phyloP scores from a whole-genome alignment of 2,797 vertebrate genomes.

The Anabacerthia variegaticeps region DNA sequence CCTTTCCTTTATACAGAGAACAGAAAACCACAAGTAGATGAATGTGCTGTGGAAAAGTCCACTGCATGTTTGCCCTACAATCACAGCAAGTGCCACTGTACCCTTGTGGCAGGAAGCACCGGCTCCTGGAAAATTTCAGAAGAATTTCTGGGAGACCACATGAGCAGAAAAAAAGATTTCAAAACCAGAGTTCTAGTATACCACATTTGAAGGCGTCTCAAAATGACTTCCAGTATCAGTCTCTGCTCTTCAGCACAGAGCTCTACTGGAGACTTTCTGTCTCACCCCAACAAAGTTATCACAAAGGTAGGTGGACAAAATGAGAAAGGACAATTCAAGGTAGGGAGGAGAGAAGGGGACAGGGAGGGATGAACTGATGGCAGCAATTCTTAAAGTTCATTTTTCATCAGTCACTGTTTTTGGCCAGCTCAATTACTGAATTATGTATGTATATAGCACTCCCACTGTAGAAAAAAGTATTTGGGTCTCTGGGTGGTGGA shows the following conservation, averaged over 20 bases:
- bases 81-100: not conserved
- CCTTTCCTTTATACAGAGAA: not conserved
- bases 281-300: fast-evolving
- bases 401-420: not conserved
- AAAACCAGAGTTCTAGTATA: not conserved
- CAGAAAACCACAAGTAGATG: not conserved
- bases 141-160: not conserved
- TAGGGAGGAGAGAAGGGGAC: not conserved
- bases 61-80: not conserved
- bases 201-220: not conserved
- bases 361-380: not conserved
- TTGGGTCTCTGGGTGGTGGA: not conserved
- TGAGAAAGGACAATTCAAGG: not conserved
- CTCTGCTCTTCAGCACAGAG: not conserved
- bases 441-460: not conserved
- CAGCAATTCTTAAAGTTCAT: not conserved
- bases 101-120: not conserved
- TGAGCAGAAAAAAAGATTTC: not conserved
- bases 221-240: not conserved
- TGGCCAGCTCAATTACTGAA: not conserved
- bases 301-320: not conserved
- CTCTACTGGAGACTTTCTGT: not conserved
- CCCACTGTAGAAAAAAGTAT: not conserved
- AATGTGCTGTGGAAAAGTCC: not conserved
- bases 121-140: not conserved